Evolutionary conservation across 2,797 vertebrate species (phyloP).

Genomic region (Sarcoramphus papa): DNA sequence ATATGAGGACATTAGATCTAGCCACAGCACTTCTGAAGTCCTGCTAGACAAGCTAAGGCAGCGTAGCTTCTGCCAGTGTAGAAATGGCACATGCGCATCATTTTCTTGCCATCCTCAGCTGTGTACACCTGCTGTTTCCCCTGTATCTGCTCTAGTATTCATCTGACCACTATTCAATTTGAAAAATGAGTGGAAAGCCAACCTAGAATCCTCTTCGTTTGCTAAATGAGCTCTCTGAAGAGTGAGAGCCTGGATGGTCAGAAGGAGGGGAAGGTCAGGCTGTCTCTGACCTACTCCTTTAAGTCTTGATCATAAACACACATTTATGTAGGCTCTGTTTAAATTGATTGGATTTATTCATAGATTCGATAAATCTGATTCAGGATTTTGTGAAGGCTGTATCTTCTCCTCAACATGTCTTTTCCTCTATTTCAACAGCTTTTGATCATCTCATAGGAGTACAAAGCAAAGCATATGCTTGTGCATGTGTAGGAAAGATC

Average conservation of each 20-base stretch:
- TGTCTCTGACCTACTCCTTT: not conserved
- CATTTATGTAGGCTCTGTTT: not conserved
- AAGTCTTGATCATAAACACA: not conserved
- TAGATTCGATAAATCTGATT: not conserved
- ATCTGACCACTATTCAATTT: not conserved
- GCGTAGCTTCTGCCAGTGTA: not conserved
- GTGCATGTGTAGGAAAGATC: not conserved
- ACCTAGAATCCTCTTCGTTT: not conserved
- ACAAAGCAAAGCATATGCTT: not conserved
- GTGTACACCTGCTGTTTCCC: not conserved
- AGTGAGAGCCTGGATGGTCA: not conserved
- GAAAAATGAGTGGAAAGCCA: not conserved
- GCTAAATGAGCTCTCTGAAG: not conserved
- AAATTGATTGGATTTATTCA: not conserved
- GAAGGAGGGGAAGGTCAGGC: not conserved
- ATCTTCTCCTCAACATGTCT: accelerated
- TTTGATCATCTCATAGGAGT: not conserved
- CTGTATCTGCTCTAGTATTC: not conserved
- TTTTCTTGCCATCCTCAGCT: not conserved
- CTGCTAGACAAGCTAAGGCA: not conserved
- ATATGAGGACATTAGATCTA: not conserved
- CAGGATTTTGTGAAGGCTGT: not conserved
- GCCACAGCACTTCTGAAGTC: not conserved
- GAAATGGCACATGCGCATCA: not conserved
- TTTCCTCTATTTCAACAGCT: not conserved